These are phyloP conservation scores for Tinea pellionella DNA, from an alignment of 2,888 invertebrate species.

Conservation along the genomic window DNA sequence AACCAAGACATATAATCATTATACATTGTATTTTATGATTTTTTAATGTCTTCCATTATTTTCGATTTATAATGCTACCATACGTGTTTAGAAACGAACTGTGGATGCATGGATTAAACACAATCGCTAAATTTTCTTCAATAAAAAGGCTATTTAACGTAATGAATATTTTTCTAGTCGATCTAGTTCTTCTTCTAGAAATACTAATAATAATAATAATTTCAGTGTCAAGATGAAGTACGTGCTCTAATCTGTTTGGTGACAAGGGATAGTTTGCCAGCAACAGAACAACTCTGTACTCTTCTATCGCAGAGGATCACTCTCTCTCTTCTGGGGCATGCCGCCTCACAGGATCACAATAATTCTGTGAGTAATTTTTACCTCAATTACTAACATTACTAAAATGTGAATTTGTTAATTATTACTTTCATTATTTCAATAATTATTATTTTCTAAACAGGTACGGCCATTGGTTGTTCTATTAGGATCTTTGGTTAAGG, in stretches of 20 bases:
- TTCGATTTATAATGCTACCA: too few relatives aligned
- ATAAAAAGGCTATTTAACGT: too few relatives aligned
- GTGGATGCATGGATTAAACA: too few relatives aligned
- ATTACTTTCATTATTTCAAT: not conserved
- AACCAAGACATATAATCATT: too few relatives aligned
- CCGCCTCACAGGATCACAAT: constrained; percentile 71
- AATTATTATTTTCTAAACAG: constrained; percentile 23
- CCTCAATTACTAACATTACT: not conserved
- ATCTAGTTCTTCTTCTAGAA: too few relatives aligned
- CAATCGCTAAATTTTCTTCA: too few relatives aligned
- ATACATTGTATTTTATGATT: too few relatives aligned
- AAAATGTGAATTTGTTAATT: not conserved
- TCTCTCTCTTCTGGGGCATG: constrained; percentile 80
- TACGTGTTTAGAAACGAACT: too few relatives aligned
- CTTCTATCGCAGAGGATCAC: constrained; percentile 87
- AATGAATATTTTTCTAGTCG: too few relatives aligned
- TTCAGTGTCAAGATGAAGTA: constrained; percentile 86
- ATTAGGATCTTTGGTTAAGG: constrained; percentile 87
- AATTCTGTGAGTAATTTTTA: constrained; percentile 45
- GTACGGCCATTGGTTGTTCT: constrained; percentile 92
- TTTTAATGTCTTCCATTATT: too few relatives aligned
- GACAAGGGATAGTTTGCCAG: constrained; percentile 85
- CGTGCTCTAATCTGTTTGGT: constrained; percentile 88
- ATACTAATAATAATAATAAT: not conserved
- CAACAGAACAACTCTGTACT: constrained; percentile 86